Percentiles rank a stretch among this genome's conserved stretches.
These are phyloP conservation scores for Dendrocopos noguchii DNA, from an alignment of 2,113 vertebrate species.

Conservation along the genomic window DNA sequence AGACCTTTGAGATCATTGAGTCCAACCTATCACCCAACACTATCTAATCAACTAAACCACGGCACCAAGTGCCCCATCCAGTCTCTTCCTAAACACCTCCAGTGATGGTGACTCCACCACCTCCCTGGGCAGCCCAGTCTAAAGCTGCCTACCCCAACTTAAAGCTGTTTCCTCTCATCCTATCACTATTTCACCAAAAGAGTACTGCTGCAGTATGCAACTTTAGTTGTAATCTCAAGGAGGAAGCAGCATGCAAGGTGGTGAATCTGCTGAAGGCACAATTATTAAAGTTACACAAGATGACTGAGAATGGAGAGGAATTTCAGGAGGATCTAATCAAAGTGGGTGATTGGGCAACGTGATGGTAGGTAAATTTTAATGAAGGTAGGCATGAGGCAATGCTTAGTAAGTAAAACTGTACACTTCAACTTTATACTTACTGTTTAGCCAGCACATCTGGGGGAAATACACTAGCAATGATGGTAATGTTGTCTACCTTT, in stretches of 20 bases:
- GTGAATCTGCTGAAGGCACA: slow-evolving; percentile 62
- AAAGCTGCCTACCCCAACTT: too few relatives aligned
- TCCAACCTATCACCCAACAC: too few relatives aligned
- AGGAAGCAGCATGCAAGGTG: slow-evolving; percentile 13
- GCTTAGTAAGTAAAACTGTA: slow-evolving; percentile 52
- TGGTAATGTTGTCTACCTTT: not conserved
- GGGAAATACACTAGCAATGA: not conserved
- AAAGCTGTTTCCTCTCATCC: too few relatives aligned
- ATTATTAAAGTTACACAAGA: slow-evolving; percentile 66
- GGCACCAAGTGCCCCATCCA: too few relatives aligned
- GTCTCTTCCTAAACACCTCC: too few relatives aligned
- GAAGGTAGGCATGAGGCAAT: slow-evolving; percentile 52
- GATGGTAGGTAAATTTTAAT: slow-evolving; percentile 68
- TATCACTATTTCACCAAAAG: too few relatives aligned
- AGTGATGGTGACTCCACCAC: too few relatives aligned
- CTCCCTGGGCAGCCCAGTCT: too few relatives aligned
- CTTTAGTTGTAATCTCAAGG: slow-evolving; percentile 45
- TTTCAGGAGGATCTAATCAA: slow-evolving; percentile 77
- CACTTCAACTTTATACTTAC: slow-evolving; percentile 29
- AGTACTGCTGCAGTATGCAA: not conserved
- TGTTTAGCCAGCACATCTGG: slow-evolving; percentile 27
- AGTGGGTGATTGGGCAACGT: slow-evolving; percentile 56
- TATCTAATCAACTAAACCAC: too few relatives aligned
- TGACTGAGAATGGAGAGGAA: slow-evolving; percentile 54
- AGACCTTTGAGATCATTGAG: too few relatives aligned